These are phyloP conservation scores for Drosophila busckii DNA, from an alignment of 1,140 invertebrate genomes.

Conservation along the genomic window DNA sequence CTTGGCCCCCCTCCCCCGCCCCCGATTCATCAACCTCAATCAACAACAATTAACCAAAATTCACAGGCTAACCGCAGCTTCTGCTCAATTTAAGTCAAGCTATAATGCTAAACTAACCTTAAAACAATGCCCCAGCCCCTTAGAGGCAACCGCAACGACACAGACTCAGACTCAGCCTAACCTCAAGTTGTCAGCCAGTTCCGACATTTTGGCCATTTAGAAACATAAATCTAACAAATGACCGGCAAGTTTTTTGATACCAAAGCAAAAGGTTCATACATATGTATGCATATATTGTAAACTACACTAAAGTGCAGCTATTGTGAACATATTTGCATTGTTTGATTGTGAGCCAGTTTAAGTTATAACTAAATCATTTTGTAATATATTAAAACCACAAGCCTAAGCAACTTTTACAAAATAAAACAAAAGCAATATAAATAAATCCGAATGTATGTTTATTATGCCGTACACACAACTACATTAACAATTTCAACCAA, in stretches of 20 bases:
- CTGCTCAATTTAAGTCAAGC: background rate
- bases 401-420: constrained; percentile 62
- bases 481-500: constrained; percentile 25
- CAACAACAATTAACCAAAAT: constrained; percentile 2
- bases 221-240: constrained; percentile 29
- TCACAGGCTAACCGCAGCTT: constrained; percentile 4
- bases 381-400: constrained; percentile 68
- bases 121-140: constrained; percentile 3
- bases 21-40: constrained; percentile 6
- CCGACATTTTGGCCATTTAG: constrained; percentile 27
- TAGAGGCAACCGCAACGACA: constrained; percentile 13
- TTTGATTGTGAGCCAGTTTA: constrained; percentile 71
- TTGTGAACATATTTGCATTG: constrained; percentile 63
- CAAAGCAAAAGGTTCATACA: constrained; percentile 17
- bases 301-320: constrained; percentile 22
- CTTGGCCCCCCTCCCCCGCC: background rate
- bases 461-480: constrained; percentile 24
- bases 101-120: constrained; percentile 1
- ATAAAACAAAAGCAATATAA: constrained; percentile 30
- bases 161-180: constrained; percentile 22
- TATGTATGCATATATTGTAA: constrained; percentile 3
- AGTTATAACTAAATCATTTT: constrained; percentile 66
- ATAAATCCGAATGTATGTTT: constrained; percentile 27
- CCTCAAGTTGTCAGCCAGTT: constrained; percentile 50
- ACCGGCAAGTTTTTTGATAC: constrained; percentile 56